Evolutionary conservation across 2,797 vertebrate genomes (phyloP).

Genomic region (Tauraco hartlaubi): DNA sequence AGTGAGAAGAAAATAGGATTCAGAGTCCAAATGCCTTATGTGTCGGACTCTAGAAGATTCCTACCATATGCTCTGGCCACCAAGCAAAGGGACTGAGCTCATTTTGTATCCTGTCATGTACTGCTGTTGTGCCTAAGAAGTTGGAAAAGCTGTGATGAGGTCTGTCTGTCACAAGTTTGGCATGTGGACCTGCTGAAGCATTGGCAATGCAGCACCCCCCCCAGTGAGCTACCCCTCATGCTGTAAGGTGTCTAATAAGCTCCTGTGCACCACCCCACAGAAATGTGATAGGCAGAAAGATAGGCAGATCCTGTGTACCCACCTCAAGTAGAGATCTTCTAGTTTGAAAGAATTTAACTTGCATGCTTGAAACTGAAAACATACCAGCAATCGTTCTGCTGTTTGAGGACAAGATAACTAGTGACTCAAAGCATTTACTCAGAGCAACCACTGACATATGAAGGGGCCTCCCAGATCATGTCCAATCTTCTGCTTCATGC

Average conservation of each 20-base stretch:
- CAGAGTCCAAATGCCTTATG: constrained; percentile 49
- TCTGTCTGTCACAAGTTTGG: neutral
- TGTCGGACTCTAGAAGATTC: constrained; percentile 61
- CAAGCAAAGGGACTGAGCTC: constrained; percentile 53
- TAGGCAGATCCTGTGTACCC: neutral
- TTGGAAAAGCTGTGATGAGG: neutral
- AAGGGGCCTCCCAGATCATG: neutral
- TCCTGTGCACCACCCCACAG: neutral
- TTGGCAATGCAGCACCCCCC: neutral
- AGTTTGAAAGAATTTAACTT: neutral
- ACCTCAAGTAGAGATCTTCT: neutral
- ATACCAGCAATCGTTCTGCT: neutral
- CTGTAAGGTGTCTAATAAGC: neutral
- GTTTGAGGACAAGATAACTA: neutral
- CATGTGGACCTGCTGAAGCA: neutral
- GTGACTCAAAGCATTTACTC: neutral
- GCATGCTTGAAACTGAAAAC: neutral
- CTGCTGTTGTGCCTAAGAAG: neutral
- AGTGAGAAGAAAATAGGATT: constrained; percentile 73
- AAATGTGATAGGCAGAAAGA: neutral
- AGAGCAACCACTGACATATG: neutral
- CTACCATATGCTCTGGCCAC: constrained; percentile 69
- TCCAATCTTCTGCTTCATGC: neutral
- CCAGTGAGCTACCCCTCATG: neutral
- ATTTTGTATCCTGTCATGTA: constrained; percentile 40